These are phyloP conservation scores for Apodemia duryi DNA, from an alignment of 2,888 invertebrate genomes.

Conservation along the genomic window DNA sequence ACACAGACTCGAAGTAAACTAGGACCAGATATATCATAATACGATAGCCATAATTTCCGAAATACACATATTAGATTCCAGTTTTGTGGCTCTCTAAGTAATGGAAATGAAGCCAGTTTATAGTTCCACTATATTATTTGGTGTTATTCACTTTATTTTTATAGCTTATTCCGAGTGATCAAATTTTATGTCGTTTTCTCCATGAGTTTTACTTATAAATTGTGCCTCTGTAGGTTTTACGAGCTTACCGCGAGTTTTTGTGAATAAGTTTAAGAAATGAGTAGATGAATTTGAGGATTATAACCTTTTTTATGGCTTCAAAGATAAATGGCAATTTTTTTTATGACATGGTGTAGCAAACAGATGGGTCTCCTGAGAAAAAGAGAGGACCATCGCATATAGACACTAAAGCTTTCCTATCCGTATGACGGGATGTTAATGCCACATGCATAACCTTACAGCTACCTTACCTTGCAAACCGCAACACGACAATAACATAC, in stretches of 20 bases:
- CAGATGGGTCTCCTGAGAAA: no score
- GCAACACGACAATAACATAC: no score
- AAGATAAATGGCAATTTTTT: no score
- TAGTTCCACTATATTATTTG: neutral
- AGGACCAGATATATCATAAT: neutral
- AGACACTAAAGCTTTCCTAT: no score
- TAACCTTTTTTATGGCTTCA: no score
- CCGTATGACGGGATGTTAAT: no score
- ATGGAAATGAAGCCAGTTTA: neutral
- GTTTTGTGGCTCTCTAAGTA: neutral
- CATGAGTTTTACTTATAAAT: neutral
- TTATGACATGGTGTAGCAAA: no score
- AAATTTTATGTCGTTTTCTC: neutral
- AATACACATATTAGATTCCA: slow-evolving; percentile 1
- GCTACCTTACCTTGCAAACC: no score
- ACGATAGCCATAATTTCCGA: neutral
- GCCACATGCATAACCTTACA: no score
- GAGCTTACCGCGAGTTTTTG: neutral
- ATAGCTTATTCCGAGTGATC: slow-evolving; percentile 3
- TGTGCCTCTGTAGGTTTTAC: neutral
- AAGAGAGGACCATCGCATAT: no score
- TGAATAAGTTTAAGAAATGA: neutral
- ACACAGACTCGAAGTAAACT: no score
- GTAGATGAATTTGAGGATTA: neutral
- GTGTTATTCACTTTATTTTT: neutral